phyloP scores from a whole-genome alignment of 2,888 invertebrate species.

The Leuctra nigra region DNA sequence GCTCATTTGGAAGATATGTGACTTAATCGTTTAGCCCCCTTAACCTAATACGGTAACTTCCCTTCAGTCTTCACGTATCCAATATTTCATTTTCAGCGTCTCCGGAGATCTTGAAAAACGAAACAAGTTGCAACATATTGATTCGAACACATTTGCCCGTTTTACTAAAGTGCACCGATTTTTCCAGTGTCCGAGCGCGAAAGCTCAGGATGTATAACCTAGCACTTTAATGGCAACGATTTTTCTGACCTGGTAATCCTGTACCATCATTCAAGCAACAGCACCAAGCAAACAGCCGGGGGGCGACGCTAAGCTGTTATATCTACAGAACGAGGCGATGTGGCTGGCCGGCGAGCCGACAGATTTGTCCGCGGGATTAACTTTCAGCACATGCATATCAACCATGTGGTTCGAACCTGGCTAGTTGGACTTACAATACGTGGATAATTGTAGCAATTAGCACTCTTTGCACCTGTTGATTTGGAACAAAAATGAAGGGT shows the following conservation, averaged over 20 bases:
- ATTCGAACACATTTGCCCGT: background rate
- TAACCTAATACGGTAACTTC: no score
- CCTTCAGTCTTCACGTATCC: no score
- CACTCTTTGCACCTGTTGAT: no score
- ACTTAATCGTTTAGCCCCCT: no score
- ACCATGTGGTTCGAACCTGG: no score
- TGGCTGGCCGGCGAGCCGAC: background rate
- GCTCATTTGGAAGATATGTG: no score
- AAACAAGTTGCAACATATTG: slow-evolving; percentile 2
- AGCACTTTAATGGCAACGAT: background rate
- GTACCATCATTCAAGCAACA: slow-evolving; percentile 14
- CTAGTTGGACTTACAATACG: no score
- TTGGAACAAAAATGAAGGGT: no score
- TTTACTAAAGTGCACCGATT: slow-evolving; percentile 11
- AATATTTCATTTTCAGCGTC: background rate
- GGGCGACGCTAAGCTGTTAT: background rate
- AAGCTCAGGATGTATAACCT: background rate
- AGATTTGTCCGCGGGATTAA: background rate
- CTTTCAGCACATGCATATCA: no score
- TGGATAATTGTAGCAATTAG: no score
- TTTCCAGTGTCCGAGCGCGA: slow-evolving; percentile 2
- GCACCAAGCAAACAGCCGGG: no score
- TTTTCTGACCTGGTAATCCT: slow-evolving; percentile 13
- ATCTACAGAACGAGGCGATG: background rate
- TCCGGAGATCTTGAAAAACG: no score